Evolutionary conservation across 2,888 invertebrate species (phyloP), one percentile per base, ranked within the genome.

Genomic region (Aphrophora alni): DNA sequence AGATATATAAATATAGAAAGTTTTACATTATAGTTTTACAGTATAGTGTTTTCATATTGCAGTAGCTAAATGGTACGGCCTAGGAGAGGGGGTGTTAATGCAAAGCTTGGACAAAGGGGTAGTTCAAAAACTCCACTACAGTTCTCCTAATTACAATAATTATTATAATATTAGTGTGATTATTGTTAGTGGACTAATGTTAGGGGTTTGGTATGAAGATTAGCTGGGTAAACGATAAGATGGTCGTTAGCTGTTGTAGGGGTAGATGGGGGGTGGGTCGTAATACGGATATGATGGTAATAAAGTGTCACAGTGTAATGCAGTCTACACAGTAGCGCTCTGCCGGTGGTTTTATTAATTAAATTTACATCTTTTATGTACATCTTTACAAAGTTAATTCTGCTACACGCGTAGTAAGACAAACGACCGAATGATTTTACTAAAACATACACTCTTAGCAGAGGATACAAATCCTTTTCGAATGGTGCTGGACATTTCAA

Each of bases 141-240:
- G 59, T 21, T 21, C 8, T 21, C 59, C 72, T 78, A 78, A 78
- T 77, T 70, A 69, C 77, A 77, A 27, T 78, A 78, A 78, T 79
- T 74, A 74, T 74, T 79, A 74, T 79, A 73, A 74, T 79, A 74
- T 79, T 69, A 79, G 73, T 33, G 78, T 38, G 78, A 79, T 74
- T 79, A 79, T 79, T 74, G 72, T 59, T 28, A 77, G 77, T 51
- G 78, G 78, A 78, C 78, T 78, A 78, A 78, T 78, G 78, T 27
- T 59, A 59, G 59, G 59, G 59, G 59, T 44, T 44, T 44, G 44
- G 44, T 44, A 44, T 44, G 44, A 21, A 59, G 59, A 59, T 59
- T 59, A 59, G 59, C 59, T 21, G 59, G 59, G 59, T 59, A 59
- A 25, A 68, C 74, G 78, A 79, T 79, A 79, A 79, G 78, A 68